These are phyloP conservation scores for Noctua comes DNA, from an alignment of 2,888 invertebrate species.

Conservation along the genomic window DNA sequence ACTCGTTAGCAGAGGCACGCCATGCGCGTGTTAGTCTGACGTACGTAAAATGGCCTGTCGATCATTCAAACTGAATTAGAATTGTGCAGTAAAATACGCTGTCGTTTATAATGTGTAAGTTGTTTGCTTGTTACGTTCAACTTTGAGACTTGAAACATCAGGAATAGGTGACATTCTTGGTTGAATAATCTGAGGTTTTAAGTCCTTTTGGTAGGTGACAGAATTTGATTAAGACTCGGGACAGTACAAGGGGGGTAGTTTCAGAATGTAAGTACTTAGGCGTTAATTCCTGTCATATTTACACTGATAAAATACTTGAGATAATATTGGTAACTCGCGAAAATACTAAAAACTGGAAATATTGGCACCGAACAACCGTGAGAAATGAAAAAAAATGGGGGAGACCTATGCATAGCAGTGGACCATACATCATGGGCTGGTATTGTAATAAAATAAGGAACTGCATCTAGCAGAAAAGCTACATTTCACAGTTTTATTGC, in stretches of 20 bases:
- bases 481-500: neutral
- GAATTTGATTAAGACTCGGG: neutral
- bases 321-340: neutral
- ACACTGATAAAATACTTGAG: neutral
- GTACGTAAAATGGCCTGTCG: slow-evolving; percentile 59
- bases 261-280: neutral
- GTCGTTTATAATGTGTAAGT: slow-evolving; percentile 22
- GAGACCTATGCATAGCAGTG: neutral
- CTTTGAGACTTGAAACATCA: neutral
- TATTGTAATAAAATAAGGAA: neutral
- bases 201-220: neutral
- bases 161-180: slow-evolving; percentile 2
- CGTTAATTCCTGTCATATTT: neutral
- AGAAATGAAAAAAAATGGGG: neutral
- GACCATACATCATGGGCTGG: no score
- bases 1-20: slow-evolving; percentile 65
- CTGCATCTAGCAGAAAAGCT: neutral
- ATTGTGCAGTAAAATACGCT: slow-evolving; percentile 40
- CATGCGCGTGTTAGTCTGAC: slow-evolving; percentile 53
- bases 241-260: neutral
- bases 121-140: neutral
- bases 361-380: neutral
- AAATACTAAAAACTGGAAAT: neutral
- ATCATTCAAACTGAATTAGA: slow-evolving; percentile 57
- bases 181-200: neutral